Evolutionary conservation across 2,797 vertebrate species (phyloP), one percentile per base, ranked within the genome.

Genomic region (Enteromius thamalakanensis): DNA sequence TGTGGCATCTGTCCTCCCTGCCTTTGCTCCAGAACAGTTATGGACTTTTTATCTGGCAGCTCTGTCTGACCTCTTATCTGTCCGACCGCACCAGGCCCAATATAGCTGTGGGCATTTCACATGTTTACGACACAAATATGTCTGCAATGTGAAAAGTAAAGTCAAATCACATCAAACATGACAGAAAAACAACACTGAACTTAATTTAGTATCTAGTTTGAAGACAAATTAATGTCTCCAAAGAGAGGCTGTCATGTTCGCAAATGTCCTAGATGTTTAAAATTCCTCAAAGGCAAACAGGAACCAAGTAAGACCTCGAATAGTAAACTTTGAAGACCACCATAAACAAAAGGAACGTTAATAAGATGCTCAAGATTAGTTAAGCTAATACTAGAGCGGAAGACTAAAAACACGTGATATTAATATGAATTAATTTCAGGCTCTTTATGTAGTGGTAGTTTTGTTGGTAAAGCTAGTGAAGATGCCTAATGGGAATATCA

Each of bases 61-160:
- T 89, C 84, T 84, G 85, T 85, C 70, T 62, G 67, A 68, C 86
- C 77, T 81, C 85, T 81, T 47, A 79, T 69, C 77, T 62, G 12
- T 55, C 37, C 71, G 21, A 42, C 21, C 17, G 76, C 47, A 77
- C 67, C 70, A 81, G 37, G 75, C 34, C 69, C 62, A 76, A 17
- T 76, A n/a, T 67, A 29, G 81, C 81, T 68, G 7, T 32, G 37
- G 26, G 64, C 23, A 6, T 53, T 76, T 19, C 1, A 21, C 12
- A 40, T 81, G 58, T 26, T 74, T 51, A 23, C 26, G 32, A 67
- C 80, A 34, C 70, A 82, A 45, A 82, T 55, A 82, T 67, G 47
- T 67, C 80, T 79, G 42, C 12, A 76, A 37, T 51, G 26, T 67
- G n/a, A 70, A 81, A 72, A 34, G 49, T 14, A 37, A 75, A 62